Evolutionary conservation across 2,888 invertebrate genomes (phyloP).

Genomic region (Lasioglossum morio): DNA sequence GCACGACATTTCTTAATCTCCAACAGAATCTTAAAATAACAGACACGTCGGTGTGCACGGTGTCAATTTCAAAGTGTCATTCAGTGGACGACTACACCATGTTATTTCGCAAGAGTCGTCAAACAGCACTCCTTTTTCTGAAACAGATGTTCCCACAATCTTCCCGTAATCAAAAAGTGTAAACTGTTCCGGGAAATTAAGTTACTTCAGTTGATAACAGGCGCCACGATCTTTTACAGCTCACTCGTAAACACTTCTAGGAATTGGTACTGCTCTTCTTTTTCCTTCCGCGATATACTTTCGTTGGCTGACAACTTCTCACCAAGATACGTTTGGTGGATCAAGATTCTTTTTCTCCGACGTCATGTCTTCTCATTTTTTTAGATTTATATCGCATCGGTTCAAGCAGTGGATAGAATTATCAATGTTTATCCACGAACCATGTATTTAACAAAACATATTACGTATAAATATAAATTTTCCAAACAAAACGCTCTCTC

Average conservation of each 20-base stretch:
- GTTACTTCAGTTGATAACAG: background rate
- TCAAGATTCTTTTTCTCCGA: background rate
- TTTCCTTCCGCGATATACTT: background rate
- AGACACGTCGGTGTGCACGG: background rate
- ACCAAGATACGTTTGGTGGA: too few relatives aligned
- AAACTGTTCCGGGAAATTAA: background rate
- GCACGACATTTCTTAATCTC: background rate
- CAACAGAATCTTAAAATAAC: background rate
- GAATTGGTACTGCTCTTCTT: background rate
- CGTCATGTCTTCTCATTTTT: too few relatives aligned
- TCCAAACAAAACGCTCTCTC: too few relatives aligned
- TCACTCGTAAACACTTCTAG: background rate
- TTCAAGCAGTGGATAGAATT: too few relatives aligned
- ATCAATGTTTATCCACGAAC: too few relatives aligned
- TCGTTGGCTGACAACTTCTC: background rate
- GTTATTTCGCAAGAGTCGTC: background rate
- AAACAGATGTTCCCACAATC: background rate
- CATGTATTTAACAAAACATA: too few relatives aligned
- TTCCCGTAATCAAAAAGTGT: background rate
- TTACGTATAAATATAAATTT: too few relatives aligned
- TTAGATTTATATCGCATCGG: too few relatives aligned
- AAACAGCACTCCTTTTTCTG: slow-evolving; percentile 3
- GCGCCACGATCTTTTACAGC: background rate
- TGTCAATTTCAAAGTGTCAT: background rate
- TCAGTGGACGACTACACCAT: background rate